Conservation (phyloP, 2,888 invertebrate genomes). For the Brachypalpus laphriformis region DNA sequence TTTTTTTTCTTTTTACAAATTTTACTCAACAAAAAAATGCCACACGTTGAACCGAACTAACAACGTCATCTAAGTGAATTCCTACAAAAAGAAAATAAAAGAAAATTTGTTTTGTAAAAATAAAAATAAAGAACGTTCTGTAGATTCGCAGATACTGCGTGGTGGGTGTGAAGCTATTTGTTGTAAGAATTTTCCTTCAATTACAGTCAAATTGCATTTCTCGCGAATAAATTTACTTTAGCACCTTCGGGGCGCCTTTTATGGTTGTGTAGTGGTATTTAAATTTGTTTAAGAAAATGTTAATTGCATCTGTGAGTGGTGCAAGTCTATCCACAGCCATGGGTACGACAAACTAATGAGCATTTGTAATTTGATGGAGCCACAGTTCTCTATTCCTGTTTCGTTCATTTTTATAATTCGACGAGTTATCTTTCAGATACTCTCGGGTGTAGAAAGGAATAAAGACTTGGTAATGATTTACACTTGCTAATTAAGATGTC, state of each 20-base stretch:
- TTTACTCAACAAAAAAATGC: conserved; percentile 27
- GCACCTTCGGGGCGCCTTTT: background rate
- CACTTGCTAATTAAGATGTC: conserved; percentile 58
- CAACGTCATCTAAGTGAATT: conserved; percentile 53
- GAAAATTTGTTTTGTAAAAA: no score
- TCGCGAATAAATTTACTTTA: conserved; percentile 5
- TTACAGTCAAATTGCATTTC: conserved; percentile 61
- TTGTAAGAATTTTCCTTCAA: conserved; percentile 45
- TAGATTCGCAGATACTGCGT: conserved; percentile 13
- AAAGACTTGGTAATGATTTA: conserved; percentile 31
- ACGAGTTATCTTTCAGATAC: conserved; percentile 28
- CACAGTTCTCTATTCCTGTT: conserved; percentile 10
- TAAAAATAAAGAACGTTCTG: conserved; percentile 8
- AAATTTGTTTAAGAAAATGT: conserved; percentile 41
- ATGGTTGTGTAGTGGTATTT: conserved; percentile 14
- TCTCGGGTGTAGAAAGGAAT: conserved; percentile 11
- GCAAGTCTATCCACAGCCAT: conserved; percentile 26
- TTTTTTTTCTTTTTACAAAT: background rate
- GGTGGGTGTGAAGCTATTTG: background rate
- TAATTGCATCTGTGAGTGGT: conserved; percentile 27
- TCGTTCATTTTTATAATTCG: background rate
- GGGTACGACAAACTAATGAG: conserved; percentile 22
- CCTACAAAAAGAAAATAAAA: conserved; percentile 25
- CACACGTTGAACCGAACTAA: conserved; percentile 34
- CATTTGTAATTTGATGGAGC: conserved; percentile 23